A percentile compares a stretch with the other conserved stretches of the same genome.
Conservation (phyloP, 2,888 invertebrate genomes). For the Xestia ashworthii region DNA sequence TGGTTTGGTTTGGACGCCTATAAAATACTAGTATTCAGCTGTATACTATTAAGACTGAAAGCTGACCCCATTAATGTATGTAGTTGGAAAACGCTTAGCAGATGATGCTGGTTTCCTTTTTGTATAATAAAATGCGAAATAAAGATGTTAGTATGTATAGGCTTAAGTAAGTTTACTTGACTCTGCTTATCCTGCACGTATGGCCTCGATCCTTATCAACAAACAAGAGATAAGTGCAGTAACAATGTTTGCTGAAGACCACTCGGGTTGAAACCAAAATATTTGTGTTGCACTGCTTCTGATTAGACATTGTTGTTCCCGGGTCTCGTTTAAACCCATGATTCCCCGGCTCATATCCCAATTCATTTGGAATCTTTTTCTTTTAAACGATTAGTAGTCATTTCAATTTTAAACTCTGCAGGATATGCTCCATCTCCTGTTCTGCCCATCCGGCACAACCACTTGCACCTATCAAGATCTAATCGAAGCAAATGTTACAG, state of each 20-base stretch:
- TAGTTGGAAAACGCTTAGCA: no score
- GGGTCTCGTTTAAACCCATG: not conserved
- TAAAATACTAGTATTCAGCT: no score
- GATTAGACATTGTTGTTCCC: conserved; percentile 17
- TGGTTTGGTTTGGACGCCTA: no score
- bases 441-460: no score
- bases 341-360: not conserved
- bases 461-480: no score
- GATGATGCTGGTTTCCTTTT: not conserved
- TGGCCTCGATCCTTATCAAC: conserved; percentile 47
- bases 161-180: not conserved
- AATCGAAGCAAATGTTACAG: no score
- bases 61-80: no score
- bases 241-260: conserved; percentile 40
- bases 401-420: no score
- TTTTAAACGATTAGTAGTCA: no score
- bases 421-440: no score
- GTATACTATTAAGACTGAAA: no score
- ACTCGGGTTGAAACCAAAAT: conserved; percentile 20
- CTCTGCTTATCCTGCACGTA: conserved; percentile 37
- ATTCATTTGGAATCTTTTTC: no score
- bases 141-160: not conserved
- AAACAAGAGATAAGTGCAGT: conserved; percentile 34
- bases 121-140: not conserved
- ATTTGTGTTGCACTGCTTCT: conserved; percentile 24